A percentile compares a stretch with the other conserved stretches of the same genome.
Evolutionary conservation across 92 coral and sea anemone genomes (phyloP).

Genomic region (Zoanthus sansibaricus): DNA sequence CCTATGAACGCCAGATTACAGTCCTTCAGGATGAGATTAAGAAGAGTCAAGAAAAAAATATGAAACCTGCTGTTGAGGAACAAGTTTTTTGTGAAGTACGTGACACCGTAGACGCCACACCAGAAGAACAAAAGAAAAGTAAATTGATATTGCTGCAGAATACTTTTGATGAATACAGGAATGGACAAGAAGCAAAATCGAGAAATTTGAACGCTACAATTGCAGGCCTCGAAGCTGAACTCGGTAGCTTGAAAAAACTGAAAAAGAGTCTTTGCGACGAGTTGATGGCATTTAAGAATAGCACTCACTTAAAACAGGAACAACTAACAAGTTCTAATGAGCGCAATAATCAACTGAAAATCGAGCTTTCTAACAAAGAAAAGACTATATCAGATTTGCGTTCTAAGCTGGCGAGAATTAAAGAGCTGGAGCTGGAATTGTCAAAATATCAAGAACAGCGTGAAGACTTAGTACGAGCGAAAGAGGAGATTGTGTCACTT

Average conservation of each 20-base stretch:
- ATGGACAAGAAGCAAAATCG: constrained; percentile 9
- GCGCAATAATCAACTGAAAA: constrained; percentile 70
- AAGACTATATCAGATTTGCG: constrained; percentile 58
- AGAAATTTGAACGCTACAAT: not conserved
- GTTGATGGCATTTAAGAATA: constrained; percentile 26
- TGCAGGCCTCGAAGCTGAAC: constrained; percentile 14
- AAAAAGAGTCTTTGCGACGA: constrained; percentile 35
- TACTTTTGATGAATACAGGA: constrained; percentile 12
- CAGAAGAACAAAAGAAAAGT: not conserved
- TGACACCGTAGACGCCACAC: constrained; percentile 33
- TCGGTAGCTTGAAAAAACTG: constrained; percentile 1
- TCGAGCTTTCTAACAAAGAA: constrained; percentile 77
- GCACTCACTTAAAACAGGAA: constrained; percentile 22
- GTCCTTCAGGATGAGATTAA: constrained; percentile 4
- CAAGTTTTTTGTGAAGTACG: constrained; percentile 1
- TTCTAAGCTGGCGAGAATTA: constrained; percentile 43
- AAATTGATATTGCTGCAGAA: constrained; percentile 12
- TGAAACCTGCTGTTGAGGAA: constrained; percentile 10
- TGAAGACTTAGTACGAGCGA: constrained; percentile 12
- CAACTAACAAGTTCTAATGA: constrained; percentile 50
- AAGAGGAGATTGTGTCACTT: constrained; percentile 18
- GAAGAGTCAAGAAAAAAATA: constrained; percentile 2
- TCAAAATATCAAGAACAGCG: not conserved
- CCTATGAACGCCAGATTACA: not conserved
- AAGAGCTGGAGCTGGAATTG: constrained; percentile 24